A percentile compares a stretch with the other conserved stretches of the same genome.
Evolutionary conservation across 2,797 vertebrate species (phyloP).

Genomic region (Sebastes nivosus): DNA sequence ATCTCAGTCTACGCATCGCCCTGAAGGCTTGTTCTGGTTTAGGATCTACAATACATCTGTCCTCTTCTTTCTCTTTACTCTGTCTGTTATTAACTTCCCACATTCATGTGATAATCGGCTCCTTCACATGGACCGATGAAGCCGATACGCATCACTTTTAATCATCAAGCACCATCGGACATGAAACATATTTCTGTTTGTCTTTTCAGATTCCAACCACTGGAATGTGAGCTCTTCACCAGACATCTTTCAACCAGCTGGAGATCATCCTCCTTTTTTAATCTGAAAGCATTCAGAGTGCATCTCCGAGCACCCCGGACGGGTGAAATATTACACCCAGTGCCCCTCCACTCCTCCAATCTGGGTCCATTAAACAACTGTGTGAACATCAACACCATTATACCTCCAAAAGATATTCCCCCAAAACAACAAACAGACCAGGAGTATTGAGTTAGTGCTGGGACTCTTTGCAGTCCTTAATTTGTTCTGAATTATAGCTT

Average conservation of each 20-base stretch:
- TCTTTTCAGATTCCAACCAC: not conserved
- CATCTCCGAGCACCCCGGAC: slow-evolving; percentile 15
- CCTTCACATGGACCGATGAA: not conserved
- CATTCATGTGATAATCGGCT: not conserved
- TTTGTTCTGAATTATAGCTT: not conserved
- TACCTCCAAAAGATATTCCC: not conserved
- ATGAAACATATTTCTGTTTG: slow-evolving; percentile 28
- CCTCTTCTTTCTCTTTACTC: not conserved
- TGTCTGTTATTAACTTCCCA: not conserved
- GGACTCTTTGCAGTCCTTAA: not conserved
- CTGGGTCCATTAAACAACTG: not conserved
- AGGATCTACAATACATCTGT: not conserved
- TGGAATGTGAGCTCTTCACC: slow-evolving; percentile 33
- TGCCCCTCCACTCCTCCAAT: not conserved
- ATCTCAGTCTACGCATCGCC: not conserved
- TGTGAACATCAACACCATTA: not conserved
- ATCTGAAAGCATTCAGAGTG: slow-evolving; percentile 24
- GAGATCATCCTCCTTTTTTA: not conserved
- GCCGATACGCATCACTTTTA: not conserved
- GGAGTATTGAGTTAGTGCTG: not conserved
- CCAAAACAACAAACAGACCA: not conserved
- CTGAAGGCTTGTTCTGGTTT: not conserved
- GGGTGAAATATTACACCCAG: slow-evolving; percentile 15
- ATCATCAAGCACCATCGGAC: not conserved
- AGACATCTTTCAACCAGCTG: slow-evolving; percentile 45